phyloP scores from a whole-genome alignment of 2,888 invertebrate species.

The Alviniconcha strummeri region DNA sequence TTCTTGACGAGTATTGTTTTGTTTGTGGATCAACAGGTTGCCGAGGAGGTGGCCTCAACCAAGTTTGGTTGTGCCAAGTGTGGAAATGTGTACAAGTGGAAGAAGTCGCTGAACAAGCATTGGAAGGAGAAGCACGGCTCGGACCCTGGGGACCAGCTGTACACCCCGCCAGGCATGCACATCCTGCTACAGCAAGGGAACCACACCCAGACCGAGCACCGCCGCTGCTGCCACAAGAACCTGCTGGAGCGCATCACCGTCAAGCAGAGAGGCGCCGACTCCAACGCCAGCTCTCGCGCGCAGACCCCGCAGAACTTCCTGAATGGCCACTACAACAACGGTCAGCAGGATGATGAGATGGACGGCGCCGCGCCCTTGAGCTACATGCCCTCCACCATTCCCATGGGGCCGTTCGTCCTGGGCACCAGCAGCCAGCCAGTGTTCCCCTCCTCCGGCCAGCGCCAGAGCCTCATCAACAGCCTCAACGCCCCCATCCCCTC shows the following conservation, averaged over 20 bases:
- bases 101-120: conserved; percentile 73
- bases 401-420: conserved; percentile 66
- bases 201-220: conserved; percentile 39
- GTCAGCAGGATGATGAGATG: conserved; percentile 17
- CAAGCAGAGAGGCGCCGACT: not conserved
- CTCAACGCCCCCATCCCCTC: conserved; percentile 24
- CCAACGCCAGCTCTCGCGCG: conserved; percentile 1
- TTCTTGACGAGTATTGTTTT: too few species aligned
- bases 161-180: conserved; percentile 54
- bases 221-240: conserved; percentile 35
- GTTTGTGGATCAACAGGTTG: conserved; percentile 39
- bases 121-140: conserved; percentile 74
- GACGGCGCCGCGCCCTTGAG: not conserved
- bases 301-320: conserved; percentile 27
- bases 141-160: conserved; percentile 62
- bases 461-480: conserved; percentile 20
- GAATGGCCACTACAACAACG: conserved; percentile 24
- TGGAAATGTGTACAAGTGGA: conserved; percentile 73
- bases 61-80: conserved; percentile 73
- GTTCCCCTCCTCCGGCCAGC: conserved; percentile 34
- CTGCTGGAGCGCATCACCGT: conserved; percentile 30
- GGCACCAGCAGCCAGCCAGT: conserved; percentile 45
- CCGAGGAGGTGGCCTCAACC: conserved; percentile 64
- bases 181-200: conserved; percentile 46
- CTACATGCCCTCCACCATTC: conserved; percentile 50